Conservation (phyloP, 1,140 invertebrate species). For the Philaenus spumarius region DNA sequence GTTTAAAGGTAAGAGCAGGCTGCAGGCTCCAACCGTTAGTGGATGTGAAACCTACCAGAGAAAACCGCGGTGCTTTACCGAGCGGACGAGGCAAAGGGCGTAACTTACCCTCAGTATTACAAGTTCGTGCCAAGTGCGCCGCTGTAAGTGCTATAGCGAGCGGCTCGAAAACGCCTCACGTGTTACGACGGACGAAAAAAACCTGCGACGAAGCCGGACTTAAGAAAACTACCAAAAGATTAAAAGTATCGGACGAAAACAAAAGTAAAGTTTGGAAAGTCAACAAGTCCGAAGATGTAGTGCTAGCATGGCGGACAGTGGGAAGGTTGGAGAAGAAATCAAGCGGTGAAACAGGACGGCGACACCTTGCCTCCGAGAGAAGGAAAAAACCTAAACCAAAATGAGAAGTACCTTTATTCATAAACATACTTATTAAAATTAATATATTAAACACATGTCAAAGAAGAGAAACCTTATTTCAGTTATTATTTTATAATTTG, state of each 20-base stretch:
- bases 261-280: conserved; percentile 10
- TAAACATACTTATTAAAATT: too few species aligned
- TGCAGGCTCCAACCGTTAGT: conserved; percentile 1
- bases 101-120: not conserved
- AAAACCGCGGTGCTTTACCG: not conserved
- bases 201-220: not conserved
- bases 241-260: conserved; percentile 13
- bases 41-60: conserved; percentile 3
- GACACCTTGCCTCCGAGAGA: conserved; percentile 12
- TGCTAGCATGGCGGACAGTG: not conserved
- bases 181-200: conserved; percentile 2
- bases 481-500: too few species aligned
- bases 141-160: conserved; percentile 8
- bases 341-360: not conserved
- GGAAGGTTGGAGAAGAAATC: conserved; percentile 21
- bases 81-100: not conserved
- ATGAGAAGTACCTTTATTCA: conserved; percentile 6
- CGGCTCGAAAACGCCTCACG: not conserved
- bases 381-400: conserved; percentile 23
- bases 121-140: conserved; percentile 17
- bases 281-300: not conserved
- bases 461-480: too few species aligned
- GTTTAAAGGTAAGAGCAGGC: conserved; percentile 2
- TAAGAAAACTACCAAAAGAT: not conserved
- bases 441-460: too few species aligned